These are phyloP conservation scores for Euplexia lucipara DNA, from an alignment of 2,888 invertebrate genomes.

Conservation along the genomic window DNA sequence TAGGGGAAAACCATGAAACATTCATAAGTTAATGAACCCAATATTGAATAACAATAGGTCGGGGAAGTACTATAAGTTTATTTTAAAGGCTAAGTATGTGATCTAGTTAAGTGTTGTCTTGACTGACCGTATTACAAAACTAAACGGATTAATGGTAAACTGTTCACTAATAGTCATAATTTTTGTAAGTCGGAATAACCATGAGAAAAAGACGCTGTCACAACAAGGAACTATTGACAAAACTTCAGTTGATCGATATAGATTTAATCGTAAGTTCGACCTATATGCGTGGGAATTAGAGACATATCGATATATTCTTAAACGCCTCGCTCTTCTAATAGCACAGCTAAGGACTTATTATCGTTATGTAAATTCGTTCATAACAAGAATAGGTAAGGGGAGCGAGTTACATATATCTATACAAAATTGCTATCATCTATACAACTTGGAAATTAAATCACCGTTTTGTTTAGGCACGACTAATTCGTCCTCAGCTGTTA, in stretches of 20 bases:
- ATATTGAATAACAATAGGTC: no score
- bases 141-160: background rate
- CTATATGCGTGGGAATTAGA: constrained; percentile 47
- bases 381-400: constrained; percentile 16
- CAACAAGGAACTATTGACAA: constrained; percentile 14
- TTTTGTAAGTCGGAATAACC: no score
- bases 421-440: background rate
- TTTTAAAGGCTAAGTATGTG: no score
- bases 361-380: constrained; percentile 50
- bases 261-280: constrained; percentile 10
- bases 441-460: constrained; percentile 9
- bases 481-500: background rate
- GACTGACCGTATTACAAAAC: no score
- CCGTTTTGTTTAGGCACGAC: background rate
- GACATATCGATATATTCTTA: constrained; percentile 20
- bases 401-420: constrained; percentile 4
- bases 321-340: constrained; percentile 20
- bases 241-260: constrained; percentile 9
- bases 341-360: constrained; percentile 38
- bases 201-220: background rate
- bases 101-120: no score
- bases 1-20: background rate
- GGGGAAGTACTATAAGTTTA: no score
- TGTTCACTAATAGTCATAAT: background rate
- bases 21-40: background rate